Percentiles rank a stretch among this genome's conserved stretches.
These are phyloP conservation scores for Lasioglossum zephyrum DNA, from an alignment of 2,888 invertebrate genomes.

Conservation along the genomic window DNA sequence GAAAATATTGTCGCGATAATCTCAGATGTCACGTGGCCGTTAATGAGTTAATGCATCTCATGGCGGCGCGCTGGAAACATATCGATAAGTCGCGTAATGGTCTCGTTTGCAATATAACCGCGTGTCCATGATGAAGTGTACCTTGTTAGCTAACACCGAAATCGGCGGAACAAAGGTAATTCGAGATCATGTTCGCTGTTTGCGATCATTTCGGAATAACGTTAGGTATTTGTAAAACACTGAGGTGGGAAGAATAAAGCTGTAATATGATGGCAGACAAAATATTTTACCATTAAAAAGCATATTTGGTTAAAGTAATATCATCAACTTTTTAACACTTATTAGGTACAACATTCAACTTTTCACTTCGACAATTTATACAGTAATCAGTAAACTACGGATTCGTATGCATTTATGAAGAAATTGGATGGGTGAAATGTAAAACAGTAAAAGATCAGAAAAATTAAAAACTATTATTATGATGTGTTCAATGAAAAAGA, in stretches of 20 bases:
- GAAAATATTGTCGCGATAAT: background rate
- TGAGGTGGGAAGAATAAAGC: background rate
- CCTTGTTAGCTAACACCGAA: background rate
- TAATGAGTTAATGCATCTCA: background rate
- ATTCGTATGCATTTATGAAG: too few species aligned
- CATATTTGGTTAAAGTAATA: background rate
- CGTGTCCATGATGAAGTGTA: background rate
- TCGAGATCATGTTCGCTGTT: background rate
- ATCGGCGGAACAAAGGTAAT: background rate
- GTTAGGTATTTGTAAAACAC: background rate
- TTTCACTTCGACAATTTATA: too few species aligned
- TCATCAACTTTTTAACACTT: background rate
- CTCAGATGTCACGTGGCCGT: background rate
- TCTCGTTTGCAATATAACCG: background rate
- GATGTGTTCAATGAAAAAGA: too few species aligned
- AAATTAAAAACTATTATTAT: too few species aligned
- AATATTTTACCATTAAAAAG: background rate
- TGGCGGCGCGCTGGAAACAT: background rate
- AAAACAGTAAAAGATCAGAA: too few species aligned
- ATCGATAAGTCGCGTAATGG: conserved; percentile 4
- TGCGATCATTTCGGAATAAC: background rate
- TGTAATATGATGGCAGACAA: background rate
- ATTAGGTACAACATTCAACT: too few species aligned
- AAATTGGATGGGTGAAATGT: too few species aligned
- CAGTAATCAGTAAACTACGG: too few species aligned